A percentile compares a stretch with the other conserved stretches of the same genome.
phyloP scores from a whole-genome alignment of 1,140 invertebrate genomes.

The Hermetia illucens region DNA sequence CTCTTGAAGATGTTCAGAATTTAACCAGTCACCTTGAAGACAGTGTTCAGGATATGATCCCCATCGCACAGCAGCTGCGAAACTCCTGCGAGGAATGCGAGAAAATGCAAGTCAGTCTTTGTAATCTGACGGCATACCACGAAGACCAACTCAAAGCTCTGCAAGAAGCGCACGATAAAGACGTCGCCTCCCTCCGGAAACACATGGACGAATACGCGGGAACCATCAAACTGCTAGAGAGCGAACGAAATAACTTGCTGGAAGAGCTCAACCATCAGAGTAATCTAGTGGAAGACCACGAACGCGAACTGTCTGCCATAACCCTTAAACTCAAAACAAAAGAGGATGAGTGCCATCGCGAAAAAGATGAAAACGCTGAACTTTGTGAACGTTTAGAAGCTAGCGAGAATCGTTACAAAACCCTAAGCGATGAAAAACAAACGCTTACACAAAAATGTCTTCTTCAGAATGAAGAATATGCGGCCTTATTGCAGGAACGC shows the following conservation, averaged over 20 bases:
- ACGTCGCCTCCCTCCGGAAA: slow-evolving; percentile 8
- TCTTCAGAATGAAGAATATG: slow-evolving; percentile 20
- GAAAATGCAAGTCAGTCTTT: slow-evolving; percentile 20
- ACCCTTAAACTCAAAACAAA: slow-evolving; percentile 11
- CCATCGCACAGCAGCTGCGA: too few relatives aligned
- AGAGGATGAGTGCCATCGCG: slow-evolving; percentile 12
- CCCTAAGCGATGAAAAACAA: slow-evolving; percentile 11
- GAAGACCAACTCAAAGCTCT: slow-evolving; percentile 16
- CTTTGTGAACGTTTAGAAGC: slow-evolving; percentile 9
- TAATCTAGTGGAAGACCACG: slow-evolving; percentile 20
- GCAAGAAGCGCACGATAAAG: slow-evolving; percentile 11
- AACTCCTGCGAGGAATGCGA: slow-evolving; percentile 11
- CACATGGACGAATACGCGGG: slow-evolving; percentile 11
- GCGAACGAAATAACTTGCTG: slow-evolving; percentile 6
- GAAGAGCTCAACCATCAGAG: slow-evolving; percentile 18
- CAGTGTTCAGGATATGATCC: too few relatives aligned
- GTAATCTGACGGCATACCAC: slow-evolving; percentile 25
- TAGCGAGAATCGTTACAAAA: slow-evolving; percentile 7
- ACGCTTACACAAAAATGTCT: slow-evolving; percentile 14
- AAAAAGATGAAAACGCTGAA: slow-evolving; percentile 8
- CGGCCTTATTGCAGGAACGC: slow-evolving; percentile 17
- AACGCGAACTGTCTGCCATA: slow-evolving; percentile 14
- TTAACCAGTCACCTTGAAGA: too few relatives aligned
- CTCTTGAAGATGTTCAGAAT: too few relatives aligned
- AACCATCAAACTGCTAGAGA: slow-evolving; percentile 7